These are phyloP conservation scores for Scaeva pyrastri DNA, from an alignment of 2,888 invertebrate species.

Conservation along the genomic window DNA sequence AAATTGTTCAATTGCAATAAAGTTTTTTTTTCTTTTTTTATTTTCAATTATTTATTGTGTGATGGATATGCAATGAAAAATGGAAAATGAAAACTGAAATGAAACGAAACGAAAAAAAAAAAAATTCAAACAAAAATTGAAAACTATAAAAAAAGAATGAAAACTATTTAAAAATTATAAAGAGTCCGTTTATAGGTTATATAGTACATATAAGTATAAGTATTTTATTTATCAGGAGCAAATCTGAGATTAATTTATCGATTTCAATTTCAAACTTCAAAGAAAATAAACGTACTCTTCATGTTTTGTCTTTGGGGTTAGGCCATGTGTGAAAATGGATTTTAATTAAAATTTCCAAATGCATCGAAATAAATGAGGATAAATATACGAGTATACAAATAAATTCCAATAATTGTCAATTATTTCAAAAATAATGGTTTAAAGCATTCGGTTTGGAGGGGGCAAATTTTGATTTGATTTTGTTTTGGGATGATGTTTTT, in stretches of 20 bases:
- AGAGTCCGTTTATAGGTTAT: constrained; percentile 36
- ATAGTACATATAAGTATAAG: neutral
- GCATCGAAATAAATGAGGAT: constrained; percentile 46
- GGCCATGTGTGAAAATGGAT: constrained; percentile 22
- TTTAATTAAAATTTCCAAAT: constrained; percentile 36
- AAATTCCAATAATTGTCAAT: constrained; percentile 47
- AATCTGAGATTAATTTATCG: constrained; percentile 10
- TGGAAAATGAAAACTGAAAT: constrained; percentile 70
- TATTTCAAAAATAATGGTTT: constrained; percentile 44
- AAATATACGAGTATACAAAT: neutral
- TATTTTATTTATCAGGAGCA: neutral
- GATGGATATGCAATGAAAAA: constrained; percentile 65
- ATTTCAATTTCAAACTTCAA: neutral
- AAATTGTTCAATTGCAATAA: constrained; percentile 53
- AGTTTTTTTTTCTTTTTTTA: constrained; percentile 38
- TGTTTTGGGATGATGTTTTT: too few relatives aligned
- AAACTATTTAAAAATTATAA: constrained; percentile 14
- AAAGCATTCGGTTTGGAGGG: constrained; percentile 47
- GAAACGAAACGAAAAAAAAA: constrained; percentile 45
- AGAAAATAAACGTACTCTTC: constrained; percentile 50
- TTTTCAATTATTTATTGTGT: constrained; percentile 58
- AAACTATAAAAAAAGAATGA: constrained; percentile 5
- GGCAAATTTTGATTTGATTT: neutral
- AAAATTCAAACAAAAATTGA: constrained; percentile 15
- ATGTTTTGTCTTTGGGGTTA: constrained; percentile 46